Evolutionary conservation across 1,140 invertebrate genomes (phyloP).

Genomic region (Caenorhabditis remanei): DNA sequence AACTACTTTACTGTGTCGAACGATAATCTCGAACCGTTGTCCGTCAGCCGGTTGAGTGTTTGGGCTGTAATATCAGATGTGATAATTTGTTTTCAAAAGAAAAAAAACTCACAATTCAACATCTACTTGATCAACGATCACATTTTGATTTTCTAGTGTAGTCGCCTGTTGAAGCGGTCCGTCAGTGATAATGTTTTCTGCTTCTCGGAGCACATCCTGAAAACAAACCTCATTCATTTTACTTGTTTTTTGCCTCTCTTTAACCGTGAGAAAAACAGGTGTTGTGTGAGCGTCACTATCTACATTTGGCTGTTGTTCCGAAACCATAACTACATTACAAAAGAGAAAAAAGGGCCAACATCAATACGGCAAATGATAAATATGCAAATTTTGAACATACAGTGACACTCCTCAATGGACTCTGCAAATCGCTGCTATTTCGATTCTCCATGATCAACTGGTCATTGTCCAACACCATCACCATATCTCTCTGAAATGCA

Average conservation of each 20-base stretch:
- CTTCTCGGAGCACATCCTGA: slow-evolving; percentile 63
- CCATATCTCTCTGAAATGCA: slow-evolving; percentile 33
- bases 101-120: slow-evolving; percentile 51
- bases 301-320: not conserved
- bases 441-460: slow-evolving; percentile 45
- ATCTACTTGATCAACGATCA: slow-evolving; percentile 62
- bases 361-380: not conserved
- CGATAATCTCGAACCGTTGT: slow-evolving; percentile 61
- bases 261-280: not conserved
- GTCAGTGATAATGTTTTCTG: slow-evolving; percentile 58
- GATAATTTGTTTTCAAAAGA: not conserved
- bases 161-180: slow-evolving; percentile 49
- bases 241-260: not conserved
- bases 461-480: slow-evolving; percentile 58
- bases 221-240: not conserved
- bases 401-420: slow-evolving; percentile 58
- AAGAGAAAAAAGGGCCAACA: not conserved
- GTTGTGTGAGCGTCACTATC: not conserved
- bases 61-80: not conserved
- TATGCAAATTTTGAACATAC: slow-evolving; percentile 52
- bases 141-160: slow-evolving; percentile 48
- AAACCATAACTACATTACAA: not conserved
- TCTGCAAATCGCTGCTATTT: slow-evolving; percentile 51
- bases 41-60: slow-evolving; percentile 28
- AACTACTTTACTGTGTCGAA: slow-evolving; percentile 60